Evolutionary conservation across 1,140 invertebrate genomes (phyloP).

Genomic region (Papilio machaon): DNA sequence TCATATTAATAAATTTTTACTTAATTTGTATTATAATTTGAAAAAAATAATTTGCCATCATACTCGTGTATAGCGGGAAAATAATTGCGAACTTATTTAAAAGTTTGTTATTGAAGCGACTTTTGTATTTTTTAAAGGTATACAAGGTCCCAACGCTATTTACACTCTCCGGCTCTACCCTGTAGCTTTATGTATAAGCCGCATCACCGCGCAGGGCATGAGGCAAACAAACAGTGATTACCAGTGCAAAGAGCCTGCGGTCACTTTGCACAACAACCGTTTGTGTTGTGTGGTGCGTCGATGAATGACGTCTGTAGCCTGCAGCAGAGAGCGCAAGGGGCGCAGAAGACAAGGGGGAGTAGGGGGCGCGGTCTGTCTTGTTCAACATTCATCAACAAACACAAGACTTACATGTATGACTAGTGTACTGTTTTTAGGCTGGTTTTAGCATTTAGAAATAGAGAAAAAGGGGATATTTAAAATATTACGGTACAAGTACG

Average conservation of each 20-base stretch:
- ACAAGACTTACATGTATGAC: no score
- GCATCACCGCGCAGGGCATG: not conserved
- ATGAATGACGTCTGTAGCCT: slow-evolving; percentile 9
- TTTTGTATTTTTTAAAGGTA: not conserved
- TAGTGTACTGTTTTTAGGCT: no score
- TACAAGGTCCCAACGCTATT: not conserved
- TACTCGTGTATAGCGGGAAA: not conserved
- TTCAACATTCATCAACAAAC: not conserved
- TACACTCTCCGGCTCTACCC: no score
- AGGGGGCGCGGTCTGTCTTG: not conserved
- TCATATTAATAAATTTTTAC: not conserved
- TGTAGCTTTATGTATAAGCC: not conserved
- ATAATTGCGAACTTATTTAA: not conserved
- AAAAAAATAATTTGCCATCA: not conserved
- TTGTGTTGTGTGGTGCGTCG: not conserved
- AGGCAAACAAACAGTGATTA: not conserved
- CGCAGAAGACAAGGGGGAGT: not conserved
- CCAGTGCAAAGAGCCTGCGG: not conserved
- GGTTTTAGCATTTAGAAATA: no score
- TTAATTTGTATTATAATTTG: no score
- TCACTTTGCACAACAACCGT: not conserved
- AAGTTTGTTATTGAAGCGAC: not conserved
- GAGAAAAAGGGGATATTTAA: no score
- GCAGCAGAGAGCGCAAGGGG: not conserved
- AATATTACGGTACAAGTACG: not conserved